These are phyloP conservation scores for Strigamia maritima DNA, from an alignment of 2,888 invertebrate genomes.

Conservation along the genomic window DNA sequence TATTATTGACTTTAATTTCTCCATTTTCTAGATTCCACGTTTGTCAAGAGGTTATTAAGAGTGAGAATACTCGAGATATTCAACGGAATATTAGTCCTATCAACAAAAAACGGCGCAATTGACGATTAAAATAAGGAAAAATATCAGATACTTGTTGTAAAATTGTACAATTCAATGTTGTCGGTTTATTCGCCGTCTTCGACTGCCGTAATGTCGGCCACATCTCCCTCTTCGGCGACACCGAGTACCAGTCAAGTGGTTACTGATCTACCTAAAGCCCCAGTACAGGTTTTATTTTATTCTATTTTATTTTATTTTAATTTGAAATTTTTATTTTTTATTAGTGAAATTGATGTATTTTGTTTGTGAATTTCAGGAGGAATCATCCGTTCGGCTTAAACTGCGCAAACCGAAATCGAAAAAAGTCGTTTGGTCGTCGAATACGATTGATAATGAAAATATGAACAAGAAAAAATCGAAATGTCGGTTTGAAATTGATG, in stretches of 20 bases:
- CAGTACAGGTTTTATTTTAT: background rate
- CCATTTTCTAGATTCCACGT: no score
- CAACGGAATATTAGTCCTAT: no score
- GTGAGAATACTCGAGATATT: no score
- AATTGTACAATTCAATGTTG: background rate
- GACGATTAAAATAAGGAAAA: no score
- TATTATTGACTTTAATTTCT: no score
- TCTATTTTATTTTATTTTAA: background rate
- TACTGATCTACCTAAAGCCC: background rate
- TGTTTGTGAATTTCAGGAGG: slow-evolving; percentile 42
- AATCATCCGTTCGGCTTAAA: slow-evolving; percentile 63
- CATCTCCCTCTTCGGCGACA: background rate
- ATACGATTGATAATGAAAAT: slow-evolving; percentile 90
- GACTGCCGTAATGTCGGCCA: background rate
- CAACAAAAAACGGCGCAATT: no score
- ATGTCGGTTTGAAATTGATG: slow-evolving; percentile 60
- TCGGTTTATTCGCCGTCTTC: background rate
- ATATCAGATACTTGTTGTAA: background rate
- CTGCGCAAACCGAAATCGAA: slow-evolving; percentile 68
- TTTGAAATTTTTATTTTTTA: background rate
- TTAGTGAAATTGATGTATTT: background rate
- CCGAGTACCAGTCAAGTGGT: background rate
- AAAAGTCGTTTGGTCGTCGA: slow-evolving; percentile 79
- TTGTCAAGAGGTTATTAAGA: no score
- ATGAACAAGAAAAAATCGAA: slow-evolving; percentile 95